Base-by-base conservation (phyloP, 2,113 vertebrate genomes). In the Guaruba guarouba region DNA sequence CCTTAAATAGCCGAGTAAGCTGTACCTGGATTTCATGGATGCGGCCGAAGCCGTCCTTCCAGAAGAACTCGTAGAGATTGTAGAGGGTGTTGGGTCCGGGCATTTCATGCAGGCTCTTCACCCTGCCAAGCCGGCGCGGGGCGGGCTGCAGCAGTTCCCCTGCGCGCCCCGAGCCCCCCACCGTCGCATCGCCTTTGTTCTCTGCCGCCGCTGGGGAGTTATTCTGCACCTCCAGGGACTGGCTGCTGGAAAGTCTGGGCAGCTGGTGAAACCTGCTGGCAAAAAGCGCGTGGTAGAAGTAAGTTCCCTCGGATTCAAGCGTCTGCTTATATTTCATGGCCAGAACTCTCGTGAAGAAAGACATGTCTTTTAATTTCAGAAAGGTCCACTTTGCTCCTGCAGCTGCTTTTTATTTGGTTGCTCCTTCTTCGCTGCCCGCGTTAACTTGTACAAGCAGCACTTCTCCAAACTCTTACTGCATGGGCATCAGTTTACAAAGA, bases 11-110 rank as follows among this genome's bases (percentile, higher is more conserved):
- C 82, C 62, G 17, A 68, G 51, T 25, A 9, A 68, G 35, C 52
- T 8, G 57, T 97, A 99, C 99, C 98, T 99, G 99, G 63, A 99
- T 99, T 88, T 99, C 98, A n/a, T 99, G 99, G 61, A 99, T 98
- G 95, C 99, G 98, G 79, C 98, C 96, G 88, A 99, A 99, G 7
- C 99, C 99, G 88, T 99, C 99, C 91, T 97, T 98, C 96, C 98
- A 99, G 95, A 99, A 99, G 95, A 99, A 98, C 96, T 99, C 99
- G 25, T 98, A 63, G 81, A 99, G 92, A 80, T 99, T 99, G 85
- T 97, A 95, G 17, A 99, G 23, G 11, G 98, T 98, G 90, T 97
- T 98, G 68, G 99, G 99, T 90, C 99, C 99, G 0, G 99, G 99
- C 99, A 99, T 99, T 95, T 99, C 98, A 11, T 97, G 95, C 61